phyloP scores from a whole-genome alignment of 1,140 invertebrate species.

The Lucilia sericata region DNA sequence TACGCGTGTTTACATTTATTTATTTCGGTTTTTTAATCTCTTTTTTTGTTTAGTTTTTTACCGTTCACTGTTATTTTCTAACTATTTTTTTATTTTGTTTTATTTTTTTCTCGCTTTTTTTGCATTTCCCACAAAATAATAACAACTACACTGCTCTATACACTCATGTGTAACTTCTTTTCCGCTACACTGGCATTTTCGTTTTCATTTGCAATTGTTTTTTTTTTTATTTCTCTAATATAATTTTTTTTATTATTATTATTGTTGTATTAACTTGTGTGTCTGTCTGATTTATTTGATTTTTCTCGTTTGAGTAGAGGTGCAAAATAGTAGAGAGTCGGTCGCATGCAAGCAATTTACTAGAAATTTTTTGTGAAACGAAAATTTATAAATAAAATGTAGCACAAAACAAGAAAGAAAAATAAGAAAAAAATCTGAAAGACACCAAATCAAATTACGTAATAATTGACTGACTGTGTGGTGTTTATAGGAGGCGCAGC shows the following conservation, averaged over 20 bases:
- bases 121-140: neutral
- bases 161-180: constrained; percentile 1
- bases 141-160: neutral
- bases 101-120: neutral
- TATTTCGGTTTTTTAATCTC: neutral
- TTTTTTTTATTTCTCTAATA: neutral
- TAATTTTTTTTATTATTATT: neutral
- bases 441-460: constrained; percentile 16
- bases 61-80: neutral
- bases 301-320: neutral
- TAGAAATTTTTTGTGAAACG: constrained; percentile 5
- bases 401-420: constrained; percentile 22
- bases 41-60: neutral
- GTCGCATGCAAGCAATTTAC: constrained; percentile 26
- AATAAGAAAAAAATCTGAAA: neutral
- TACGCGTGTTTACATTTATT: constrained; percentile 9
- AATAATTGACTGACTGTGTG: constrained; percentile 10
- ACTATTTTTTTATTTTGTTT: neutral
- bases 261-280: neutral
- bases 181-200: neutral
- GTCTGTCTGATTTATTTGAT: neutral
- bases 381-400: constrained; percentile 24
- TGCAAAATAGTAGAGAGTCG: neutral
- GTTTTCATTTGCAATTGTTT: neutral
- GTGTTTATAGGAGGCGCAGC: constrained; percentile 7